phyloP scores from a whole-genome alignment of 2,113 vertebrate genomes.

The Clarias gariepinus region DNA sequence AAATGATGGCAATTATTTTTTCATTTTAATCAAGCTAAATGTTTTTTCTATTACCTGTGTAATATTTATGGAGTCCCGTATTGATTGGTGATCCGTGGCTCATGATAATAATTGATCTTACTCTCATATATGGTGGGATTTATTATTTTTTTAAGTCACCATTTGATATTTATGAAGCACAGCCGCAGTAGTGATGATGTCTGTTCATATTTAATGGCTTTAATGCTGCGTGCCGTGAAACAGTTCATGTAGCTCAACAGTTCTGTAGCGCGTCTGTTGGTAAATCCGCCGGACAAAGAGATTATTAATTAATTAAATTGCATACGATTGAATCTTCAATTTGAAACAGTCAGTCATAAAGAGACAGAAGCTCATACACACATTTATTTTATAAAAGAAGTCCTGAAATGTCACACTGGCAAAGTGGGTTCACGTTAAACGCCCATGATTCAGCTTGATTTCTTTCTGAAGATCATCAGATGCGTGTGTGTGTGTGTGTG shows the following conservation, averaged over 20 bases:
- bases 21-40: constrained; percentile 51
- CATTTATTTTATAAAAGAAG: neutral
- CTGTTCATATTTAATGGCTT: neutral
- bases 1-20: constrained; percentile 67
- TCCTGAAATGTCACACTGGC: neutral
- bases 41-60: constrained; percentile 31
- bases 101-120: neutral
- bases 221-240: neutral
- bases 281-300: constrained; percentile 6
- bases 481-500: neutral
- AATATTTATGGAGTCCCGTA: constrained; percentile 56
- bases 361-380: neutral
- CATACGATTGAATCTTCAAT: neutral
- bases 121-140: neutral
- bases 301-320: constrained; percentile 17
- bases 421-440: neutral
- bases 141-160: neutral
- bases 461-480: neutral
- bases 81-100: constrained; percentile 54
- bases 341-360: neutral
- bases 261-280: neutral
- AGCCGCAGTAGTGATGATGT: neutral
- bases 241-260: too few species aligned
- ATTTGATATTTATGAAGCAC: neutral
- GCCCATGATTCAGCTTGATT: neutral